phyloP scores from a whole-genome alignment of 1,140 invertebrate species.

The Latrodectus geometricus region DNA sequence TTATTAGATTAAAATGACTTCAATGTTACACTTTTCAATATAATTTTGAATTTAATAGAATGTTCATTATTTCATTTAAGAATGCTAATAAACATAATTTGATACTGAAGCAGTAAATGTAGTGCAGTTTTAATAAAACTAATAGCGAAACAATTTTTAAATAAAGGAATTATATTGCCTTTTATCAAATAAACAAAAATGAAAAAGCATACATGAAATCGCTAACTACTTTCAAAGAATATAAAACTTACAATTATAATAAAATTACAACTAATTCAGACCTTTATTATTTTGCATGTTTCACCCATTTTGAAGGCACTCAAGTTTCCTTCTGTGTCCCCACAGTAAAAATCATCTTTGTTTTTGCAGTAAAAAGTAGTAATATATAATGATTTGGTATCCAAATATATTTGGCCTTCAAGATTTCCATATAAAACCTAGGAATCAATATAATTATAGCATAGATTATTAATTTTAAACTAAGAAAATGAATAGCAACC shows the following conservation, averaged over 20 bases:
- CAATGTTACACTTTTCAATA: no score
- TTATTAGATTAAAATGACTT: no score
- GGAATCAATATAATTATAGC: neutral
- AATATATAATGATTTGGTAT: neutral
- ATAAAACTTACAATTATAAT: neutral
- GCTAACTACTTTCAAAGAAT: neutral
- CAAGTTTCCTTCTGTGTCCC: constrained; percentile 32
- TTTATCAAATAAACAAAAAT: neutral
- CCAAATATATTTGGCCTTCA: neutral
- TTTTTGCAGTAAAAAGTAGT: constrained; percentile 34
- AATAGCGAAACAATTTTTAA: neutral
- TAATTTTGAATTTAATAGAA: no score
- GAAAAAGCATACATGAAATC: neutral
- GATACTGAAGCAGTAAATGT: no score
- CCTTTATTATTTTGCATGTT: neutral
- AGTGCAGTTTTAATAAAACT: no score
- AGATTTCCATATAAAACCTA: neutral
- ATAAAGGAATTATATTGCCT: neutral
- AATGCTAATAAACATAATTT: no score
- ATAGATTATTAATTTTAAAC: neutral
- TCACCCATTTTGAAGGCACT: neutral
- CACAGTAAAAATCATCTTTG: constrained; percentile 7
- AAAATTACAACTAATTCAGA: neutral
- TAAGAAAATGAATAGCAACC: neutral
- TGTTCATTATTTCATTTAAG: no score